phyloP scores from a whole-genome alignment of 2,888 invertebrate genomes.

The Lycophotia porphyrea region DNA sequence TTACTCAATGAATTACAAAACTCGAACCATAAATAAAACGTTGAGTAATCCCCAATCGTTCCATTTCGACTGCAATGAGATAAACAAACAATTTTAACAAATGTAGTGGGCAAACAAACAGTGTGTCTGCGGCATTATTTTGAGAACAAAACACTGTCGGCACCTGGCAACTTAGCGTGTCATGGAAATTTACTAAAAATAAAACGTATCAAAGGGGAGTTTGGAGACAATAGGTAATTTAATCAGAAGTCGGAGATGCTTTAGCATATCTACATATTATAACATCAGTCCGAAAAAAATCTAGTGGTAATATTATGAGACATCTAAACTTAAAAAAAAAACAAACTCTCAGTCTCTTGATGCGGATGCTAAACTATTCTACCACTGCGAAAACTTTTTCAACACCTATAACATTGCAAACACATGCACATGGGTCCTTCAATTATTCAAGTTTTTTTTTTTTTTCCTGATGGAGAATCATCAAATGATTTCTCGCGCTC shows the following conservation, averaged over 20 bases:
- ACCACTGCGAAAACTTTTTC: too few relatives aligned
- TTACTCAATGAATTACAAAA: constrained; percentile 49
- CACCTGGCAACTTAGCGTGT: constrained; percentile 67
- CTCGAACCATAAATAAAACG: constrained; percentile 39
- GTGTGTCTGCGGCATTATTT: constrained; percentile 62
- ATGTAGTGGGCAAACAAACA: constrained; percentile 65
- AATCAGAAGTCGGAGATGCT: constrained; percentile 45
- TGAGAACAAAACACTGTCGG: constrained; percentile 66
- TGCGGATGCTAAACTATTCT: too few relatives aligned
- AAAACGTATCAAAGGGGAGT: constrained; percentile 77
- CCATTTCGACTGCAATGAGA: constrained; percentile 43
- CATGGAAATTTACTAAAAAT: constrained; percentile 75
- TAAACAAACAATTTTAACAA: constrained; percentile 63
- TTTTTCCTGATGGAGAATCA: too few relatives aligned
- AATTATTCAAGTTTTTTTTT: too few relatives aligned
- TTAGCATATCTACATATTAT: background rate
- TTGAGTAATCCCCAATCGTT: constrained; percentile 43
- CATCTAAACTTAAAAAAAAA: too few relatives aligned
- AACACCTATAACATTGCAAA: too few relatives aligned
- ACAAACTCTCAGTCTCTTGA: too few relatives aligned
- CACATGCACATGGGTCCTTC: too few relatives aligned
- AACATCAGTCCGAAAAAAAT: too few relatives aligned
- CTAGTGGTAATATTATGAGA: too few relatives aligned
- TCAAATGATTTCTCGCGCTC: too few relatives aligned
- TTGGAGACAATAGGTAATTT: constrained; percentile 32